Conservation (phyloP, 2,888 invertebrate species). For the Microplitis deprimator region DNA sequence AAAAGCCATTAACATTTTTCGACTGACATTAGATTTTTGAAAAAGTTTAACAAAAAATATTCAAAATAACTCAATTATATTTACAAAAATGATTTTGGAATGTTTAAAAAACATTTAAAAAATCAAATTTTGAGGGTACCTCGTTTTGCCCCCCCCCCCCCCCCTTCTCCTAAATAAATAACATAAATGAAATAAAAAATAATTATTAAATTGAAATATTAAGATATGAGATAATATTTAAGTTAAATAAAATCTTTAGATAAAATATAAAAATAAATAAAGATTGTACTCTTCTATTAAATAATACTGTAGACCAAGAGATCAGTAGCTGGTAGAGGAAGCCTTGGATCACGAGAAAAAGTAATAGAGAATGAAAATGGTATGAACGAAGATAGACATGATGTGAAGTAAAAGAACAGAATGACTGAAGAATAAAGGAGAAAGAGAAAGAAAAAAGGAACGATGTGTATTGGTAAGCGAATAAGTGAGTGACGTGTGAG, state of each 20-base stretch:
- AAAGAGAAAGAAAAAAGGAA: slow-evolving; percentile 11
- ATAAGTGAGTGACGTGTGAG: slow-evolving; percentile 7
- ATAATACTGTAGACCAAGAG: slow-evolving; percentile 65
- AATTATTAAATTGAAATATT: too few species aligned
- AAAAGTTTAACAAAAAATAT: too few species aligned
- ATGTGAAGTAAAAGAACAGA: slow-evolving; percentile 4
- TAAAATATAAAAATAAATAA: not conserved
- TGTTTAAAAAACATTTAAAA: too few species aligned
- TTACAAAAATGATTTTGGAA: too few species aligned
- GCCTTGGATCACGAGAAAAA: slow-evolving; percentile 36
- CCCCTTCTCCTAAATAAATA: too few species aligned
- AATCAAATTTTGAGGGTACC: too few species aligned
- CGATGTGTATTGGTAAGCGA: slow-evolving; percentile 5
- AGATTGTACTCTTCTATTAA: slow-evolving; percentile 66
- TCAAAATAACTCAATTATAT: too few species aligned
- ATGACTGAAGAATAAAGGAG: slow-evolving; percentile 24
- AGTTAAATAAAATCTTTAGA: not conserved
- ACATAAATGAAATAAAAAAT: too few species aligned
- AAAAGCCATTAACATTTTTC: too few species aligned
- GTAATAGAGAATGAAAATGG: slow-evolving; percentile 40
- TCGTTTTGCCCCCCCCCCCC: too few species aligned
- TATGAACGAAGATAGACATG: slow-evolving; percentile 29
- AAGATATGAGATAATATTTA: not conserved
- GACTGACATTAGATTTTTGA: too few species aligned
- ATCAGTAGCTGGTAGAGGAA: slow-evolving; percentile 67